A percentile compares a stretch with the other conserved stretches of the same genome.
phyloP scores from a whole-genome alignment of 1,140 invertebrate genomes.

The Philotrypesis tridentata region DNA sequence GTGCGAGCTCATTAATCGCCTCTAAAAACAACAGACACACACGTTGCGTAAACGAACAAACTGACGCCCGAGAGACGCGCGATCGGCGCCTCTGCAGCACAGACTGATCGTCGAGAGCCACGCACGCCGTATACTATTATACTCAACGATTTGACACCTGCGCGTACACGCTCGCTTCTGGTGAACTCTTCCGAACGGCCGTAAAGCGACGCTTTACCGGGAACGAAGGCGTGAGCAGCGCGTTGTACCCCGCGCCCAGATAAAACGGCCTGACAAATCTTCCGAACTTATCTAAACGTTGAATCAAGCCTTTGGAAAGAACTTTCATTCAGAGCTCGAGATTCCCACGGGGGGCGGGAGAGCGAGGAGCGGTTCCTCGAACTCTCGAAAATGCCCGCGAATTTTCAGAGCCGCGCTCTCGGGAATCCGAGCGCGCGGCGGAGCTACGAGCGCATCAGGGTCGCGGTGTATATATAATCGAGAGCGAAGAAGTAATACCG shows the following conservation, averaged over 20 bases:
- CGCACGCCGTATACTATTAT: too few relatives aligned
- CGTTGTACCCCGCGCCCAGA: constrained; percentile 16
- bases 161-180: not conserved
- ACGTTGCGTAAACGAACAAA: not conserved
- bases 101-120: too few relatives aligned
- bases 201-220: not conserved
- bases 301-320: constrained; percentile 34
- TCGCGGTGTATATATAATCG: constrained; percentile 16
- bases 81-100: too few relatives aligned
- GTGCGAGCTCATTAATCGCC: not conserved
- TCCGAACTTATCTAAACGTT: constrained; percentile 42
- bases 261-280: constrained; percentile 44
- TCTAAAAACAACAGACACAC: not conserved
- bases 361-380: constrained; percentile 23
- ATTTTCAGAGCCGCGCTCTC: constrained; percentile 45
- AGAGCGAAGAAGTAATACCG: not conserved
- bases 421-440: constrained; percentile 19
- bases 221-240: not conserved
- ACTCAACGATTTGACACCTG: not conserved
- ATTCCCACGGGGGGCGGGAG: constrained; percentile 48
- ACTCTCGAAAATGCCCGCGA: constrained; percentile 30
- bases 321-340: constrained; percentile 2
- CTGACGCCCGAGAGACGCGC: not conserved
- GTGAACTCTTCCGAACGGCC: not conserved
- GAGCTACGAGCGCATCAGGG: too few relatives aligned